Evolutionary conservation across 2,888 invertebrate genomes (phyloP), one percentile per base, ranked within the genome.

Genomic region (Dromius quadrimaculatus): DNA sequence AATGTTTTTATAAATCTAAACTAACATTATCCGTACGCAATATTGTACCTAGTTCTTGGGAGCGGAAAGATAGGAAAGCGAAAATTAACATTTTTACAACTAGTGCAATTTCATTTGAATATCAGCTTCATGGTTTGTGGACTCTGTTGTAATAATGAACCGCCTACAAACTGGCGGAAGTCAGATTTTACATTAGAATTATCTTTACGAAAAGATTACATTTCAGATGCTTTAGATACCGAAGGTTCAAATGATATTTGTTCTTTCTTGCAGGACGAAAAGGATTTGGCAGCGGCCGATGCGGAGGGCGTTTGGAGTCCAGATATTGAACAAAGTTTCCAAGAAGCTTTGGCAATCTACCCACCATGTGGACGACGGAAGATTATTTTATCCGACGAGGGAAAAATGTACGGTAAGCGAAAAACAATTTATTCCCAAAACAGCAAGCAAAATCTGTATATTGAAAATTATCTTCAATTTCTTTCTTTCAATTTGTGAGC

Each of bases 301-400:
- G 98, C 98, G 77, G 99, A 99, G 85, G 99, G 99, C 78, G 99
- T 99, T 72, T 99, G 99, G 99, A 97, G 97, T 85, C 96, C 98
- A 76, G 99, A 99, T 86, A 99, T 99, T 85, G 99, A 99, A 85
- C 98, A 99, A 87, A 97, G 97, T 86, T 99, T 99, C 87, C 98
- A 99, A 85, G 99, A 99, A 87, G 99, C 99, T 75, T 89, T 99
- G 83, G 97, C 98, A 80, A 98, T 99, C 83, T 99, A 99, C 87
- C 99, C 99, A 73, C 99, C 99, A 74, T 99, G 99, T 85, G 99
- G 99, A 76, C 87, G 99, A 79, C 90, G 99, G 84, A 99, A 99
- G 89, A 99, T 99, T 83, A 99, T 99, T 79, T 91, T 99, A 79
- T 97, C 97, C 78, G 99, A 99, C 85, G 99, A 99, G 88, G 99